Conservation (phyloP, 2,888 invertebrate species). For the Cataglyphis livida region DNA sequence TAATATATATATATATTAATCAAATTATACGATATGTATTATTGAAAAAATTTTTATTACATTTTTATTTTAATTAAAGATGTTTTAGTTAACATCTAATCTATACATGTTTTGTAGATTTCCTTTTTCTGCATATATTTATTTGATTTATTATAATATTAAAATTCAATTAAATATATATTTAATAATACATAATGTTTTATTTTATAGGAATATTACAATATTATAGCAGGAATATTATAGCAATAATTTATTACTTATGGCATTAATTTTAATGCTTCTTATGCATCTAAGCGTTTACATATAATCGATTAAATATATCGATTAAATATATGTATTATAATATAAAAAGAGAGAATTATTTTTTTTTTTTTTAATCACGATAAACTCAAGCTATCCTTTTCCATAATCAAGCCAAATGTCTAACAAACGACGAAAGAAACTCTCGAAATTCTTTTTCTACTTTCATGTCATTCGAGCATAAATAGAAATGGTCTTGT, state of each 20-base stretch:
- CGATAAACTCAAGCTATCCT: slow-evolving; percentile 52
- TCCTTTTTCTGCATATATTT: neutral
- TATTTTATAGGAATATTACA: neutral
- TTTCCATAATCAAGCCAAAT: slow-evolving; percentile 14
- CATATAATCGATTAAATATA: slow-evolving; percentile 53
- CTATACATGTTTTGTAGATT: neutral
- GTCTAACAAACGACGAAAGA: slow-evolving; percentile 36
- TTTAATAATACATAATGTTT: neutral
- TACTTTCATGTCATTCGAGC: neutral
- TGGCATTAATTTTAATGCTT: neutral
- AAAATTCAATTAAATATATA: neutral
- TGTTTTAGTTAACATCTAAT: neutral
- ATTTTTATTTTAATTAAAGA: neutral
- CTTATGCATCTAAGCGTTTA: neutral
- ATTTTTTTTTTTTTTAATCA: slow-evolving; percentile 56
- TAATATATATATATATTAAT: slow-evolving; percentile 1
- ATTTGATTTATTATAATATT: neutral
- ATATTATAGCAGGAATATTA: neutral
- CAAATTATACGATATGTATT: neutral
- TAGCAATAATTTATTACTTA: neutral
- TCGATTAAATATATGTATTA: slow-evolving; percentile 54
- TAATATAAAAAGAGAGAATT: slow-evolving; percentile 28
- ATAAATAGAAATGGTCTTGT: neutral
- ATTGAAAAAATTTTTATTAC: slow-evolving; percentile 1
- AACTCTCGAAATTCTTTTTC: neutral